Evolutionary conservation across 2,797 vertebrate species (phyloP).

Genomic region (Xiphorhynchus erythropygius): DNA sequence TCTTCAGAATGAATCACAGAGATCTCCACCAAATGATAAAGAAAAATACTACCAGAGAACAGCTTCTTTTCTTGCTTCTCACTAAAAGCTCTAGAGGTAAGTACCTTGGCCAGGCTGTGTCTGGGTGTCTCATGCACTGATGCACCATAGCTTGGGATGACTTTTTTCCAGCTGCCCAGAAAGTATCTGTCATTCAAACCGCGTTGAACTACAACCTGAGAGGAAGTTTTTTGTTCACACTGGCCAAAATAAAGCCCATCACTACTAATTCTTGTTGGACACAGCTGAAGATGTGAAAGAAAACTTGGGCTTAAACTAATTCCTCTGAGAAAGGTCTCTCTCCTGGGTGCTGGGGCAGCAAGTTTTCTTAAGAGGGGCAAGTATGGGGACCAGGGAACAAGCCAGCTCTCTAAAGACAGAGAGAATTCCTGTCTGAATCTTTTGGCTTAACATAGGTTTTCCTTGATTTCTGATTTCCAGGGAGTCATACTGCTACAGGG

Average conservation of each 20-base stretch:
- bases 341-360: neutral
- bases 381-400: neutral
- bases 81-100: neutral
- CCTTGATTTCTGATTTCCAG: neutral
- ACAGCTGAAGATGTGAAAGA: neutral
- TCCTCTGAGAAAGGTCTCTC: neutral
- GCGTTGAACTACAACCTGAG: neutral
- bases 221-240: neutral
- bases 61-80: neutral
- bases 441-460: neutral
- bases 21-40: neutral
- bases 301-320: neutral
- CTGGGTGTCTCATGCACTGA: fast-evolving
- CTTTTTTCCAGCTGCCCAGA: neutral
- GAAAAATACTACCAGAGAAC: neutral
- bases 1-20: neutral
- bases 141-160: fast-evolving
- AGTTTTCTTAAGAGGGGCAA: neutral
- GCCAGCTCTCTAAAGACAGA: neutral
- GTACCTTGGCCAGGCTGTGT: neutral
- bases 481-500: neutral
- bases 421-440: neutral
- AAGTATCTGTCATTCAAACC: neutral
- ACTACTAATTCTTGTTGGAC: neutral
- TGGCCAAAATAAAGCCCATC: neutral